Base-by-base conservation (phyloP, 2,888 invertebrate species). In the Calephelis perditalis region DNA sequence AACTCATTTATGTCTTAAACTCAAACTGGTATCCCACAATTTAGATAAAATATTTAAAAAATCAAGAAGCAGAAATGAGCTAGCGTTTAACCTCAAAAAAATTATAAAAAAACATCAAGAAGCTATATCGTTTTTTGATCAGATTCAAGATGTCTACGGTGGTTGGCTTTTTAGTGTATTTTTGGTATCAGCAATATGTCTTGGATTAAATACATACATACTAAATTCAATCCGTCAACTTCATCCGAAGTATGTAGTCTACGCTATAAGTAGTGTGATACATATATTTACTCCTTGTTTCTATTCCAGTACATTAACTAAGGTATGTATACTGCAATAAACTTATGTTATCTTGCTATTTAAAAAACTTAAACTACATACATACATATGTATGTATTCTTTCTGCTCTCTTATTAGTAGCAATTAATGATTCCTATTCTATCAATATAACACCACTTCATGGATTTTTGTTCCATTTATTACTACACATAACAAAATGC, bases 241-340 rank as follows among this genome's bases (percentile, higher is more conserved):
- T 26, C 82, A 86, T 46, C 75, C 77, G 0, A 82, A 79, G 61
- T 81, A 77, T 58, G 45, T 45, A 4, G 45, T 37, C 12, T 59
- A 55, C 8, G 12, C 76, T 9, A 44, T 78, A 3, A 73, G 76
- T 54, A 76, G 75, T 4, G 72, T 78, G 5, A 69, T 77, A 3
- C 84, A 86, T 54, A 81, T 82, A 65, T 84, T 76, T 61, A 65
- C 77, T n/a, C 86, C 85, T 35, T 86, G 84, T 67, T 74, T 79
- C 64, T 84, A 78, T 61, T 74, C 81, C 12, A 79, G 79, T 60
- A 69, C 71, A 58, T 72, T 86, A 63, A 73, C 73, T 60, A 70
- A 80, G 81, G 86, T 85, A 79, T 59, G 61, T 61, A 63, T 63
- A 57, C 60, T 36, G 59, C 4, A 26, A 3, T 26, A 26, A 26